These are phyloP conservation scores for Melanotaenia nigrans DNA, from an alignment of 2,797 vertebrate species.

Conservation along the genomic window DNA sequence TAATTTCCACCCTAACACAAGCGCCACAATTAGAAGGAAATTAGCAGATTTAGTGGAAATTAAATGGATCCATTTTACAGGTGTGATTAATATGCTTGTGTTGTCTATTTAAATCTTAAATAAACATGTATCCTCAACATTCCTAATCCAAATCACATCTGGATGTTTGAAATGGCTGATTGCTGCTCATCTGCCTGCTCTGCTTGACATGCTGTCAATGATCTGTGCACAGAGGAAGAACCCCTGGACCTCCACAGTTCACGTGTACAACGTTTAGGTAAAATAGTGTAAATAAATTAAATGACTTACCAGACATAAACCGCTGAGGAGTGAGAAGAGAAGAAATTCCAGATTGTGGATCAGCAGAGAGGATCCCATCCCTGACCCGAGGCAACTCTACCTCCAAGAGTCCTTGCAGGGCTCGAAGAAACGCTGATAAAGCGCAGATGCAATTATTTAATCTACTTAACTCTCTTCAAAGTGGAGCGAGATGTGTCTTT, in stretches of 20 bases:
- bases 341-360: conserved; percentile 87
- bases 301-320: conserved; percentile 90
- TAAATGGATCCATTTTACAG: not conserved
- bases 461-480: conserved; percentile 74
- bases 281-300: not conserved
- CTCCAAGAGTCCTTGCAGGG: conserved; percentile 57
- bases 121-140: not conserved
- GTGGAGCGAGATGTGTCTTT: conserved; percentile 54
- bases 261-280: conserved; percentile 3
- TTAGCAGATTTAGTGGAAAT: not conserved
- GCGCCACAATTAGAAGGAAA: not conserved
- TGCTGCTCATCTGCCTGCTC: conserved; percentile 17
- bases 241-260: not conserved
- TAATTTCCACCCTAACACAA: not conserved
- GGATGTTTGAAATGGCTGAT: not conserved
- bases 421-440: conserved; percentile 62
- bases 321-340: conserved; percentile 88
- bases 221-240: conserved; percentile 16
- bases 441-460: conserved; percentile 63
- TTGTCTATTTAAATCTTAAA: not conserved
- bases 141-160: not conserved
- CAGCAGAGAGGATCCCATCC: conserved; percentile 90
- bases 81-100: not conserved
- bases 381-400: conserved; percentile 73
- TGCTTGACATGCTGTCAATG: conserved; percentile 26